Evolutionary conservation across 2,888 invertebrate genomes (phyloP).

Genomic region (Ennomos erosarius): DNA sequence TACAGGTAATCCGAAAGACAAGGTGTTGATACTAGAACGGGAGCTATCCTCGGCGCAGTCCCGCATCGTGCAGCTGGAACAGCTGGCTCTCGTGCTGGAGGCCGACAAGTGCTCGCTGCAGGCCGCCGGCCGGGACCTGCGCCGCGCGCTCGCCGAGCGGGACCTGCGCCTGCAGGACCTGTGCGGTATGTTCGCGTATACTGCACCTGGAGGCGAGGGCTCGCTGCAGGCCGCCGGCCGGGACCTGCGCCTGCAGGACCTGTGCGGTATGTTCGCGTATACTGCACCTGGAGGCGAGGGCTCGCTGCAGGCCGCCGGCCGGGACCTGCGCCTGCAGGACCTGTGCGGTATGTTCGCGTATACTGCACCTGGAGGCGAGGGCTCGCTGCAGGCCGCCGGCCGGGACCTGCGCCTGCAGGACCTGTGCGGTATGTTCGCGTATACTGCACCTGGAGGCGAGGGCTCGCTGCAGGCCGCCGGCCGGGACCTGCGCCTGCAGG

Average conservation of each 20-base stretch:
- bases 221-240: constrained; percentile 88
- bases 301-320: constrained; percentile 87
- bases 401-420: too few species aligned
- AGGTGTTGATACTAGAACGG: constrained; percentile 69
- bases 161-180: constrained; percentile 75
- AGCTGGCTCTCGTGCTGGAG: constrained; percentile 75
- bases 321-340: too few species aligned
- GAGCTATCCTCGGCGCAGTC: constrained; percentile 69
- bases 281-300: constrained; percentile 84
- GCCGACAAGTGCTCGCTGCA: constrained; percentile 89
- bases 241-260: constrained; percentile 80
- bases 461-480: too few species aligned
- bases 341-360: too few species aligned
- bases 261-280: constrained; percentile 69
- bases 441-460: too few species aligned
- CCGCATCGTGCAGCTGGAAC: constrained; percentile 75
- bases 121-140: constrained; percentile 85
- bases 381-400: too few species aligned
- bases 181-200: constrained; percentile 67
- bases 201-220: constrained; percentile 84
- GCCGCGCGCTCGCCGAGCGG: constrained; percentile 71
- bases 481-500: too few species aligned
- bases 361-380: too few species aligned
- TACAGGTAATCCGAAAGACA: constrained; percentile 76
- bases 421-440: too few species aligned